Evolutionary conservation across 1,140 invertebrate genomes (phyloP), one percentile per base, ranked within the genome.

Genomic region (Drosophila kikkawai): DNA sequence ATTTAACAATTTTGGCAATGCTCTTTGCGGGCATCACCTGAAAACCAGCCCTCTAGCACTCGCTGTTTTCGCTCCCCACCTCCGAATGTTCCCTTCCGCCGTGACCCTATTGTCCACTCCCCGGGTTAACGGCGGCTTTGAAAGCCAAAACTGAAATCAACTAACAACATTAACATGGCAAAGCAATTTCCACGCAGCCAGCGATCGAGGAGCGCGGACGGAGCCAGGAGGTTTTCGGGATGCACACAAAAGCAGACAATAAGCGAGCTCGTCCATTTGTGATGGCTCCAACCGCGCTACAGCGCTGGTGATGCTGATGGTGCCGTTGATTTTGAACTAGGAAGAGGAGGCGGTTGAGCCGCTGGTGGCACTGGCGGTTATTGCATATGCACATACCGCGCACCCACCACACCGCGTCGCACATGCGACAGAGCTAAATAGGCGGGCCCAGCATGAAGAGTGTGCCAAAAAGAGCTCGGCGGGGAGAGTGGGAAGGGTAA

Each of bases 101-200:
- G 37, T 61, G 68, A 79, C 66, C 85, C 80, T 59, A 64, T 69
- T 69, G 77, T 61, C 60, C 67, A 56, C 53, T 64, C 36, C 37
- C 41, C 45, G 50, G 67, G 39, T 63, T 41, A 34, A 36, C 53
- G 75, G 55, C 63, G 66, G 67, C 65, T 82, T 73, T 77, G 76
- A 82, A 86, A 91, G 82, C 75, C 81, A 82, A 85, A 90, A 85
- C 86, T 90, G 85, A 90, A 88, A 88, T 88, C 84, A 88, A 88
- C 84, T 88, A 90, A 90, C 85, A 90, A 90, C 85, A 90, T 90
- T 90, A 90, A 90, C 85, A 90, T 83, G 63, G 67, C 81, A 76
- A 73, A 80, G 85, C 69, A 90, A 90, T 90, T 90, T 90, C 78
- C 68, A 77, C 69, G 58, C 67, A 70, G 50, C 41, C 48, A 66